These are phyloP conservation scores for Furcula furcula DNA, from an alignment of 2,888 invertebrate genomes.

Conservation along the genomic window DNA sequence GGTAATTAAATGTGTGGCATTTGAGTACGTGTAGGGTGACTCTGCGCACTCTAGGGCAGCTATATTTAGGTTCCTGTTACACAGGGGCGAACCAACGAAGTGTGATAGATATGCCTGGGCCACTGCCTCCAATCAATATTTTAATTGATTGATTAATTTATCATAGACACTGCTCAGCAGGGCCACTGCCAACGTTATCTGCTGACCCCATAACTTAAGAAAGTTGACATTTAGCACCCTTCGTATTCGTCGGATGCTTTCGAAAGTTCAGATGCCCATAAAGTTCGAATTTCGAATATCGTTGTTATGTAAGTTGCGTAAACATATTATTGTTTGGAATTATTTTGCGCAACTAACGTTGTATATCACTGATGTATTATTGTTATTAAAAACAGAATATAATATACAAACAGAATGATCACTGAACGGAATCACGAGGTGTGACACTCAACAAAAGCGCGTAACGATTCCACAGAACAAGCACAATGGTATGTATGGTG, in stretches of 20 bases:
- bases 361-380: slow-evolving; percentile 21
- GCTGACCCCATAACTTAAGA: slow-evolving; percentile 43
- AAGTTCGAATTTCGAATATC: slow-evolving; percentile 28
- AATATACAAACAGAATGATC: slow-evolving; percentile 26
- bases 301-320: slow-evolving; percentile 32
- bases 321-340: slow-evolving; percentile 40
- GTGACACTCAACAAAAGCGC: slow-evolving; percentile 38
- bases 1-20: slow-evolving; percentile 23
- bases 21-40: slow-evolving; percentile 42
- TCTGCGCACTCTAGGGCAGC: slow-evolving; percentile 37
- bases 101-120: slow-evolving; percentile 59
- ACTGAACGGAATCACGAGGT: slow-evolving; percentile 35
- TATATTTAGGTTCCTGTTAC: slow-evolving; percentile 66
- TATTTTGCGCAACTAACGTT: slow-evolving; percentile 6
- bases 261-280: slow-evolving; percentile 38
- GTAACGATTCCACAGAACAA: slow-evolving; percentile 38
- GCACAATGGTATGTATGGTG: slow-evolving; percentile 21
- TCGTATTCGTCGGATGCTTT: slow-evolving; percentile 28
- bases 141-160: slow-evolving; percentile 53
- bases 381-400: slow-evolving; percentile 11
- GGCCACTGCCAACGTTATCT: slow-evolving; percentile 49
- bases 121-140: slow-evolving; percentile 56
- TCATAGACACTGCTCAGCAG: slow-evolving; percentile 48
- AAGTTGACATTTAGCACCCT: slow-evolving; percentile 41
- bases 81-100: slow-evolving; percentile 49